Evolutionary conservation across 1,140 invertebrate species (phyloP).

Genomic region (Tribolium castaneum): DNA sequence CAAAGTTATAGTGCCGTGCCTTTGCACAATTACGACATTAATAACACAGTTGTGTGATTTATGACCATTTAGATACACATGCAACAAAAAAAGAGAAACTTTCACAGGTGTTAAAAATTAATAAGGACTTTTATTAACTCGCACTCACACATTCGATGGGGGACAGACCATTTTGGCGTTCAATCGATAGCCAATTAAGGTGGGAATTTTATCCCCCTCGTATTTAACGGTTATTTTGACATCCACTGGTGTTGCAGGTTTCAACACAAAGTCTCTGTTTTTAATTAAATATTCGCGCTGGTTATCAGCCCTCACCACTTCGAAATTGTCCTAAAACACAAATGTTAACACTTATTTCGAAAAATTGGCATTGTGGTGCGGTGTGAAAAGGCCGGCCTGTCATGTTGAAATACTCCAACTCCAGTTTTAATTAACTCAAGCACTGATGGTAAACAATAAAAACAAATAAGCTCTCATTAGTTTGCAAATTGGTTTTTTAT

Average conservation of each 20-base stretch:
- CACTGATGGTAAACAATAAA: not conserved
- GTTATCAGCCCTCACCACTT: not conserved
- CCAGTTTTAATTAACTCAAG: conserved; percentile 12
- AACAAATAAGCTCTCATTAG: not conserved
- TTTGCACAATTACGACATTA: not conserved
- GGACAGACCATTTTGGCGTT: conserved; percentile 45
- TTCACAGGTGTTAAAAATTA: not conserved
- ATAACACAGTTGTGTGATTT: not conserved
- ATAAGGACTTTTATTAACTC: not conserved
- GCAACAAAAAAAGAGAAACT: not conserved
- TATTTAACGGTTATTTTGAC: conserved; percentile 43
- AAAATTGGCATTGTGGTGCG: not conserved
- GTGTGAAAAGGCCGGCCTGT: not conserved
- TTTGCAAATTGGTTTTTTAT: too few relatives aligned
- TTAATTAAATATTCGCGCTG: conserved; percentile 25
- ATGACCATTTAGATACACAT: not conserved
- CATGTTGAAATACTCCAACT: not conserved
- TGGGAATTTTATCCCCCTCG: conserved; percentile 36
- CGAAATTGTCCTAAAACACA: conserved; percentile 36
- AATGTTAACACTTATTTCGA: not conserved
- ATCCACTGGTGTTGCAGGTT: not conserved
- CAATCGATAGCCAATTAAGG: conserved; percentile 46
- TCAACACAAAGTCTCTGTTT: conserved; percentile 27
- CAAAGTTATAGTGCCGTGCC: not conserved
- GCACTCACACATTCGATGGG: conserved; percentile 33